Conservation (phyloP, 92 coral and sea anemone genomes). For the Parazoanthus darwini region DNA sequence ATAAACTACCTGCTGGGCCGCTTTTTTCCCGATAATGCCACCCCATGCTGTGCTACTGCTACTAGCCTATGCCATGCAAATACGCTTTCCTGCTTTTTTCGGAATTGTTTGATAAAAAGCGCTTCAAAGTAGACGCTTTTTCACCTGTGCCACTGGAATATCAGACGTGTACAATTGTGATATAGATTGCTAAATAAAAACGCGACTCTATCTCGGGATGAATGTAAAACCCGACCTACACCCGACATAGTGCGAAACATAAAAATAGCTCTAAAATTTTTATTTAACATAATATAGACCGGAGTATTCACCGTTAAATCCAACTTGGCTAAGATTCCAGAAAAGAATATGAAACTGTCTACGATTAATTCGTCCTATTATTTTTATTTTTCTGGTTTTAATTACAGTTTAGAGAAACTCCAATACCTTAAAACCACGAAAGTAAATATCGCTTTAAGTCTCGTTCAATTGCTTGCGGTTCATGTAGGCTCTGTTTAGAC, state of each 20-base stretch:
- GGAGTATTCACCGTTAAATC: constrained; percentile 25
- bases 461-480: constrained; percentile 62
- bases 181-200: constrained; percentile 28
- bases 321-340: constrained; percentile 23
- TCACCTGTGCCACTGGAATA: constrained; percentile 58
- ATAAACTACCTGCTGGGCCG: constrained; percentile 89
- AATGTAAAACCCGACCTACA: constrained; percentile 7
- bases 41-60: constrained; percentile 83
- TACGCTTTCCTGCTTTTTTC: constrained; percentile 64
- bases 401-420: constrained; percentile 74
- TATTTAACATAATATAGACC: constrained; percentile 12
- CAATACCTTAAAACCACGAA: constrained; percentile 68
- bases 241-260: constrained; percentile 5
- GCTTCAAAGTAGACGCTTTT: constrained; percentile 45
- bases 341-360: constrained; percentile 53
- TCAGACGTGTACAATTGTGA: constrained; percentile 12
- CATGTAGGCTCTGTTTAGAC: constrained; percentile 64
- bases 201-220: constrained; percentile 37
- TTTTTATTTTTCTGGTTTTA: constrained; percentile 67
- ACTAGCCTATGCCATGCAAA: constrained; percentile 66
- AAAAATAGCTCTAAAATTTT: not conserved
- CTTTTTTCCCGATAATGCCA: constrained; percentile 85
- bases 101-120: constrained; percentile 58
- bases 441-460: constrained; percentile 64
- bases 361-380: constrained; percentile 52